Percentiles rank a stretch among this genome's conserved stretches.
Conservation (phyloP, 2,797 vertebrate species). For the Gouania willdenowi region DNA sequence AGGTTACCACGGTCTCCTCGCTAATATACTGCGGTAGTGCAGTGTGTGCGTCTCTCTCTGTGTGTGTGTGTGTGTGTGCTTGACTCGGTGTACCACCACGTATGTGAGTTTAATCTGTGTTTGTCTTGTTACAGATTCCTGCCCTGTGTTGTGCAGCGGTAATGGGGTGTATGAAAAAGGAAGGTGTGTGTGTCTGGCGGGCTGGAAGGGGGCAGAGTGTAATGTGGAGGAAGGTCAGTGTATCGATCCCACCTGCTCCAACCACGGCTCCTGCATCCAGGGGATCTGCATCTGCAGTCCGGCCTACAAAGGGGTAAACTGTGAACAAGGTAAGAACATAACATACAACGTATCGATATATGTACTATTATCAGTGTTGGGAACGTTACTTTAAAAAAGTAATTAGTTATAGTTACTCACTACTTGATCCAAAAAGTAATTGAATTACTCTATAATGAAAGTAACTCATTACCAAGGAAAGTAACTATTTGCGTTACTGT, state of each 20-base stretch:
- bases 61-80: slow-evolving; percentile 13
- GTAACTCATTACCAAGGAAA: too few species aligned
- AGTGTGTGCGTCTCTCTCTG: slow-evolving; percentile 10
- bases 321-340: slow-evolving; percentile 92
- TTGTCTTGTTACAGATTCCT: slow-evolving; percentile 82
- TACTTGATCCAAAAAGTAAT: too few species aligned
- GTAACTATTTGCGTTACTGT: too few species aligned
- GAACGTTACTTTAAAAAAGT: too few species aligned
- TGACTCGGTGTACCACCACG: slow-evolving; percentile 8
- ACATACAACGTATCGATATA: too few species aligned
- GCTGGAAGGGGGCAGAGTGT: slow-evolving; percentile 93
- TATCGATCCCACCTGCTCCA: slow-evolving; percentile 92
- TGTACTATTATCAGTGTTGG: too few species aligned
- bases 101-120: slow-evolving; percentile 35
- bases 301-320: slow-evolving; percentile 92
- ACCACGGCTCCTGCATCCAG: slow-evolving; percentile 90
- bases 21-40: slow-evolving; percentile 62
- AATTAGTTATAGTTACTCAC: too few species aligned
- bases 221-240: slow-evolving; percentile 93
- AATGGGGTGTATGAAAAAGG: slow-evolving; percentile 94
- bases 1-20: slow-evolving; percentile 57
- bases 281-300: slow-evolving; percentile 90
- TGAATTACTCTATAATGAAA: too few species aligned
- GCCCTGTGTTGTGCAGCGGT: slow-evolving; percentile 91
- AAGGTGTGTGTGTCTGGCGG: slow-evolving; percentile 85